Conservation (phyloP, 2,113 vertebrate species). For the Oxyruncus cristatus region DNA sequence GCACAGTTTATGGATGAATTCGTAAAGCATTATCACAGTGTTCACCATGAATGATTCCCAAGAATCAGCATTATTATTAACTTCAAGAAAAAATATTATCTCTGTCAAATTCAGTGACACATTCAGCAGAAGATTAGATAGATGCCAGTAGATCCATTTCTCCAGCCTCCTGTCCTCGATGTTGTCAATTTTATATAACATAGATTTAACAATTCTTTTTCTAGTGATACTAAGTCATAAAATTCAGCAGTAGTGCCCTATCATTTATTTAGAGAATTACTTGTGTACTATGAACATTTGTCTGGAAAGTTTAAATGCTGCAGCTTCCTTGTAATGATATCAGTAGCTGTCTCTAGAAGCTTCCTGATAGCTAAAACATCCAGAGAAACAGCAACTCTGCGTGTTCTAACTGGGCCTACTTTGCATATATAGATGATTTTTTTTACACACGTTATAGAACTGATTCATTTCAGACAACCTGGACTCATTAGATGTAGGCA, state of each 20-base stretch:
- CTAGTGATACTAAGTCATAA: neutral
- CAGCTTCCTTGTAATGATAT: neutral
- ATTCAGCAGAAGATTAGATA: neutral
- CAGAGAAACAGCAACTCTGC: neutral
- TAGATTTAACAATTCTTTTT: neutral
- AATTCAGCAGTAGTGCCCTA: neutral
- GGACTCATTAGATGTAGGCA: neutral
- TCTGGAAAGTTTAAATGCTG: neutral
- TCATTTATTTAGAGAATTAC: neutral
- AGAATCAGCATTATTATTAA: neutral
- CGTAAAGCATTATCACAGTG: neutral
- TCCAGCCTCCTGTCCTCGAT: neutral
- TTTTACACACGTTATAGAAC: neutral
- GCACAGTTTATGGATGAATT: neutral
- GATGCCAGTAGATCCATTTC: neutral
- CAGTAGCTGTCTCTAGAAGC: neutral
- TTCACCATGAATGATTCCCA: neutral
- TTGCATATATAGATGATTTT: neutral
- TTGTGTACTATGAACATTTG: neutral
- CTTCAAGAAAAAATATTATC: neutral
- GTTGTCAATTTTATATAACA: neutral
- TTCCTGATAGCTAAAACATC: neutral
- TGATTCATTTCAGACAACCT: slow-evolving; percentile 43
- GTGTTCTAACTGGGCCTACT: neutral
- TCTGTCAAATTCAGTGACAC: neutral